Percentiles rank a stretch among this genome's conserved stretches.
These are phyloP conservation scores for Crocidura indochinensis DNA, from an alignment of 2,797 vertebrate genomes.

Conservation along the genomic window DNA sequence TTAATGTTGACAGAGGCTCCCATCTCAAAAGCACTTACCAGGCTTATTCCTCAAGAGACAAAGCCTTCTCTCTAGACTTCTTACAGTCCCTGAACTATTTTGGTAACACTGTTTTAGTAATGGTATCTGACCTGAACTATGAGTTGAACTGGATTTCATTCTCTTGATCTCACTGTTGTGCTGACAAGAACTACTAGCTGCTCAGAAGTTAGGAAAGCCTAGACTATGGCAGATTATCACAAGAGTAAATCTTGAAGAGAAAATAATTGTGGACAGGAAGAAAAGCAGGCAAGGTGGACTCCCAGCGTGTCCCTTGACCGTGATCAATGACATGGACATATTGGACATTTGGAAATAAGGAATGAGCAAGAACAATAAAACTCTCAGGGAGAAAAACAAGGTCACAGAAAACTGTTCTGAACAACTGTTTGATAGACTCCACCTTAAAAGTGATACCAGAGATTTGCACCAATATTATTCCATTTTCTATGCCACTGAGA, in stretches of 20 bases:
- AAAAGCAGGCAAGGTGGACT: not conserved
- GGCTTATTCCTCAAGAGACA: not conserved
- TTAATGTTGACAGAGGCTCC: not conserved
- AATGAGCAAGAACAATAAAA: not conserved
- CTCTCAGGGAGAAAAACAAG: not conserved
- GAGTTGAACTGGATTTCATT: not conserved
- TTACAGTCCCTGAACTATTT: not conserved
- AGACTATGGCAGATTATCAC: not conserved
- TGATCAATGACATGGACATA: not conserved
- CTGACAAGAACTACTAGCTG: not conserved
- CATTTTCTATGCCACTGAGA: not conserved
- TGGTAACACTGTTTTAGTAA: not conserved
- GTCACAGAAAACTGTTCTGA: not conserved
- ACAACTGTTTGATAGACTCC: not conserved
- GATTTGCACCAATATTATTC: accelerated
- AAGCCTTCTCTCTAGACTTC: not conserved
- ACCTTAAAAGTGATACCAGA: not conserved
- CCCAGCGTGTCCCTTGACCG: not conserved
- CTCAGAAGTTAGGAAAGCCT: not conserved
- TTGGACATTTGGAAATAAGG: not conserved
- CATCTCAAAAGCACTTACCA: not conserved
- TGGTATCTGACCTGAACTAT: constrained; percentile 2
- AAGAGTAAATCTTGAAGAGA: not conserved
- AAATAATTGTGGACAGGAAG: not conserved
- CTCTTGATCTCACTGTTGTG: not conserved